These are phyloP conservation scores for Aphidius colemani DNA, from an alignment of 2,888 invertebrate genomes.

Conservation along the genomic window DNA sequence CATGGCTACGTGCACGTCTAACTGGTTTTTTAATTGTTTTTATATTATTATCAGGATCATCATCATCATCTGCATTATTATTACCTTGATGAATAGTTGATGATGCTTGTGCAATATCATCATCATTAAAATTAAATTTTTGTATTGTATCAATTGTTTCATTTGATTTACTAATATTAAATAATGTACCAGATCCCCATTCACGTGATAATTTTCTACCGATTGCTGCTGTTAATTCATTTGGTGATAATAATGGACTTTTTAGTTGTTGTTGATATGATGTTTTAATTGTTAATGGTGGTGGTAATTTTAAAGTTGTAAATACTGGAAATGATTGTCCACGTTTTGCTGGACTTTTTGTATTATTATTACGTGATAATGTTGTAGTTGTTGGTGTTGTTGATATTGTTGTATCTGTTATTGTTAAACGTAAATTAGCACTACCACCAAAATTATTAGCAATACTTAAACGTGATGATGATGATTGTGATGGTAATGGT, in stretches of 20 bases:
- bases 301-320: slow-evolving; percentile 51
- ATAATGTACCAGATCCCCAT: slow-evolving; percentile 54
- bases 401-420: slow-evolving; percentile 47
- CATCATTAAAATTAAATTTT: slow-evolving; percentile 38
- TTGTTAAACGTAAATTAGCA: slow-evolving; percentile 48
- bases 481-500: slow-evolving; percentile 32
- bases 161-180: slow-evolving; percentile 50
- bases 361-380: slow-evolving; percentile 36
- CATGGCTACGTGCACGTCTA: slow-evolving; percentile 55
- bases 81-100: slow-evolving; percentile 25
- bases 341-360: slow-evolving; percentile 55
- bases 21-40: slow-evolving; percentile 48
- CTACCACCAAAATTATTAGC: slow-evolving; percentile 52
- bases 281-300: slow-evolving; percentile 33
- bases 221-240: slow-evolving; percentile 52
- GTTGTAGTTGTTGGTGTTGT: slow-evolving; percentile 32
- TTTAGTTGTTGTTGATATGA: slow-evolving; percentile 37
- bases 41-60: slow-evolving; percentile 42
- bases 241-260: slow-evolving; percentile 54
- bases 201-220: slow-evolving; percentile 56
- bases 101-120: slow-evolving; percentile 38
- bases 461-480: slow-evolving; percentile 42
- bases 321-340: slow-evolving; percentile 58
- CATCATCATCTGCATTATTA: slow-evolving; percentile 41
- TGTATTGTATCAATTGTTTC: slow-evolving; percentile 52